A percentile compares a stretch with the other conserved stretches of the same genome.
Conservation (phyloP, 2,113 vertebrate genomes). For the Bucco capensis region DNA sequence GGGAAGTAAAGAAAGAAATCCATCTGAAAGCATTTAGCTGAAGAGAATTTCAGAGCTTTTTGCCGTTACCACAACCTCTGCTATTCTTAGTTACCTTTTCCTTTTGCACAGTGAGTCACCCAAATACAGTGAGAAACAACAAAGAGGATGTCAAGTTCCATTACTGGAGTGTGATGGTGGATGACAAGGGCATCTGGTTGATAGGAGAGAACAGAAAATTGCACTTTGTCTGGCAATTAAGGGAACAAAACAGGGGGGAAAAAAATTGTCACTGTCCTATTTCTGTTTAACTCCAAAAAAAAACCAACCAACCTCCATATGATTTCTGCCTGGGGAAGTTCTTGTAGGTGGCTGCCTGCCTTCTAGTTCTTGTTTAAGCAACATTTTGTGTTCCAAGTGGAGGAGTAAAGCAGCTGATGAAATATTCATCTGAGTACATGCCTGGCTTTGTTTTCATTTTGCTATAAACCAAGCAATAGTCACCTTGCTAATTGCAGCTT, state of each 20-base stretch:
- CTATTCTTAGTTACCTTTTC: slow-evolving; percentile 34
- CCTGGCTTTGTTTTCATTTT: background rate
- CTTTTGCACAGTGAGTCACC: slow-evolving; percentile 57
- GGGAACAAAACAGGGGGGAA: background rate
- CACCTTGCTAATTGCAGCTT: too few species aligned
- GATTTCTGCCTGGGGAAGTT: slow-evolving; percentile 24
- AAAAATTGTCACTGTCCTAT: slow-evolving; percentile 14
- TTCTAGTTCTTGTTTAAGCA: background rate
- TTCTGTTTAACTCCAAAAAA: slow-evolving; percentile 36
- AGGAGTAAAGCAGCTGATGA: background rate
- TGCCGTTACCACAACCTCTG: slow-evolving; percentile 17
- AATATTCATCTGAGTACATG: slow-evolving; percentile 16
- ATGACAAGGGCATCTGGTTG: slow-evolving; percentile 58
- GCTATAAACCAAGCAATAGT: background rate
- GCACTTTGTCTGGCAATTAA: slow-evolving; percentile 63
- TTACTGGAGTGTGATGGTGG: slow-evolving; percentile 13
- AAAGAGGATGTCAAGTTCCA: slow-evolving; percentile 41
- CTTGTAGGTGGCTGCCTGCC: slow-evolving; percentile 30
- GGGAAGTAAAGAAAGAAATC: background rate
- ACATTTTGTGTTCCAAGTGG: background rate
- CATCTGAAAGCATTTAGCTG: slow-evolving; percentile 3
- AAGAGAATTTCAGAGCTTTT: slow-evolving; percentile 19
- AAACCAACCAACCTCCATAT: too few species aligned
- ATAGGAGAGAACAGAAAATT: slow-evolving; percentile 49
- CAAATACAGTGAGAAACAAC: slow-evolving; percentile 7